Percentiles rank a stretch among this genome's conserved stretches.
Evolutionary conservation across 2,113 vertebrate genomes (phyloP).

Genomic region (Cichladusa arquata): DNA sequence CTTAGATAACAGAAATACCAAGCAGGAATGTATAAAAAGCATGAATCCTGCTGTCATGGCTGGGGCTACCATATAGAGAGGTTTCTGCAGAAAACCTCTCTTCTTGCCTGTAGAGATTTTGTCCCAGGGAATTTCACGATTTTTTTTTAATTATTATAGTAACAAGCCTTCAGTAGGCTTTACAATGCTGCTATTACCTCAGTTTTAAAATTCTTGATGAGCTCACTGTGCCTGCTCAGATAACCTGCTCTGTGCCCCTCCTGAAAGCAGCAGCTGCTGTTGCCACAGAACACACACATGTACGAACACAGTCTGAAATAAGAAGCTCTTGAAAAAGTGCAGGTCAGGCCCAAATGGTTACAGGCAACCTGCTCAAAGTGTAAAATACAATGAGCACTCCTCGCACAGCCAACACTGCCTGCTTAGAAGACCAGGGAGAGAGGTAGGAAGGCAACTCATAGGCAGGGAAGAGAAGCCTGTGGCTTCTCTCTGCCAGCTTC

Average conservation of each 20-base stretch:
- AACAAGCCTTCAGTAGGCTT: not conserved
- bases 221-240: not conserved
- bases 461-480: not conserved
- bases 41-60: not conserved
- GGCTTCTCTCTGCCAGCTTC: not conserved
- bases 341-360: not conserved
- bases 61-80: not conserved
- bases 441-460: not conserved
- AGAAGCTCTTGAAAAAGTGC: not conserved
- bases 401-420: fast-evolving
- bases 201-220: not conserved
- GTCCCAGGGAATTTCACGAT: not conserved
- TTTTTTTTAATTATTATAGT: not conserved
- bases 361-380: not conserved
- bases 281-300: not conserved
- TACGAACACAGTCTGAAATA: not conserved
- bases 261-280: not conserved
- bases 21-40: not conserved
- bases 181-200: not conserved
- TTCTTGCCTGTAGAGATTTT: not conserved
- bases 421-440: not conserved
- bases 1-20: not conserved
- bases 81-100: not conserved
- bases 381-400: not conserved
- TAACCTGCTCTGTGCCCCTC: not conserved